Evolutionary conservation across 2,797 vertebrate species (phyloP).

Genomic region (Acanthurus tractus): DNA sequence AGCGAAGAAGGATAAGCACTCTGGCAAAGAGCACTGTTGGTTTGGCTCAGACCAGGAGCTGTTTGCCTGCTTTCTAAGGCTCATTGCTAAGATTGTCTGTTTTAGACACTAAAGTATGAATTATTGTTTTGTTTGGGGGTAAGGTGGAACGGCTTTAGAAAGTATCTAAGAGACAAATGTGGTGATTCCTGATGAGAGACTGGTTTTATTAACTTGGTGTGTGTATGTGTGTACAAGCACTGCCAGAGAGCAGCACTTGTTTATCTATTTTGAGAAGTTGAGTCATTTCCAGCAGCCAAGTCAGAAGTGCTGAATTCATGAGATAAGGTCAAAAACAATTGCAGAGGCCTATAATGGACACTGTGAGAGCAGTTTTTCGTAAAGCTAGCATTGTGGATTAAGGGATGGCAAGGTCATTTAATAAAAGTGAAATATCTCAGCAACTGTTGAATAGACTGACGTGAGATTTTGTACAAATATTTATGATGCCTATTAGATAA

Average conservation of each 20-base stretch:
- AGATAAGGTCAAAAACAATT: conserved; percentile 31
- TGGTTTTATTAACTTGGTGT: conserved; percentile 12
- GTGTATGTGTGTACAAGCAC: conserved; percentile 3
- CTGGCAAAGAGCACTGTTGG: conserved; percentile 31
- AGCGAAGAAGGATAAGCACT: conserved; percentile 34
- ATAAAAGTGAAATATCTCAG: conserved; percentile 2
- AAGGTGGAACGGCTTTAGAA: conserved; percentile 7
- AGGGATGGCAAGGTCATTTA: conserved; percentile 14
- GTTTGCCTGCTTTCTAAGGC: conserved; percentile 23
- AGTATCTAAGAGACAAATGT: conserved; percentile 23
- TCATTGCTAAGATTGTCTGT: conserved; percentile 23
- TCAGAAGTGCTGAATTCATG: conserved; percentile 30
- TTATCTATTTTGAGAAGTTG: conserved; percentile 26
- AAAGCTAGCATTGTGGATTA: background rate
- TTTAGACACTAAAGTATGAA: conserved; percentile 25
- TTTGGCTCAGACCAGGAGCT: conserved; percentile 37
- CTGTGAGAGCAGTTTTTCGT: conserved; percentile 1
- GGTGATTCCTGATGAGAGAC: conserved; percentile 13
- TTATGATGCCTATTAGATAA: too few species aligned
- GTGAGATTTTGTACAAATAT: too few species aligned
- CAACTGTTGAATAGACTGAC: background rate
- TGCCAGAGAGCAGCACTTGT: conserved; percentile 24
- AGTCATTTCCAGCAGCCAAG: conserved; percentile 40
- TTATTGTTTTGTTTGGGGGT: conserved; percentile 12
- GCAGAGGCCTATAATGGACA: background rate